A percentile compares a stretch with the other conserved stretches of the same genome.
These are phyloP conservation scores for Potorous gilbertii DNA, from an alignment of 2,797 vertebrate species.

Conservation along the genomic window DNA sequence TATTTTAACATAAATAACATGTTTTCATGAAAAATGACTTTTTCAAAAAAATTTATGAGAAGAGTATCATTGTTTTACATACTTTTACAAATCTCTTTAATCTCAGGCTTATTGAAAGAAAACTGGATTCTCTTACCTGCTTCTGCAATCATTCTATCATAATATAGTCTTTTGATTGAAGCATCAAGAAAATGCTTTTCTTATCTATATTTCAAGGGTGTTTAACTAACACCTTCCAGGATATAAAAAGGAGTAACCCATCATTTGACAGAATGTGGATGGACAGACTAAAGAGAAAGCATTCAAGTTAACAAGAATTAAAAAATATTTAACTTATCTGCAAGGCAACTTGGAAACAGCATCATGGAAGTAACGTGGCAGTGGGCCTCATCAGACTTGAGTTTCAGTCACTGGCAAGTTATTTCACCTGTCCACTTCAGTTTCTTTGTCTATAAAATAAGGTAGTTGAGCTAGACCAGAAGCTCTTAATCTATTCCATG, in stretches of 20 bases:
- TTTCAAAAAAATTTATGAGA: no score
- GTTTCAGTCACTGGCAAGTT: not conserved
- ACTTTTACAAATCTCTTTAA: no score
- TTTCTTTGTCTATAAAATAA: not conserved
- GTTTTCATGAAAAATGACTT: no score
- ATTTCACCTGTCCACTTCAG: not conserved
- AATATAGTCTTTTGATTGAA: not conserved
- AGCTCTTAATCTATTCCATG: no score
- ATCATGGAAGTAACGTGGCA: not conserved
- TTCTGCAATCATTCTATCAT: no score
- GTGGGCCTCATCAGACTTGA: not conserved
- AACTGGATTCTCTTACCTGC: no score
- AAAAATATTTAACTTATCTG: not conserved
- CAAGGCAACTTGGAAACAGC: not conserved
- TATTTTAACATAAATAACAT: no score
- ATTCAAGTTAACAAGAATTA: not conserved
- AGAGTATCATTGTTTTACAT: no score
- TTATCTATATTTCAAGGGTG: not conserved
- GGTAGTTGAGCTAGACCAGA: not conserved
- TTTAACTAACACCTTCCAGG: not conserved
- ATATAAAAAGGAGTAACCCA: constrained; percentile 15
- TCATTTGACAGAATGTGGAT: not conserved
- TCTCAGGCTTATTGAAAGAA: no score
- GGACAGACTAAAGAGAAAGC: not conserved
- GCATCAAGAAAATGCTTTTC: not conserved